These are phyloP conservation scores for Macrotrachela quadricornifera DNA, from an alignment of 1,140 invertebrate species.

Conservation along the genomic window DNA sequence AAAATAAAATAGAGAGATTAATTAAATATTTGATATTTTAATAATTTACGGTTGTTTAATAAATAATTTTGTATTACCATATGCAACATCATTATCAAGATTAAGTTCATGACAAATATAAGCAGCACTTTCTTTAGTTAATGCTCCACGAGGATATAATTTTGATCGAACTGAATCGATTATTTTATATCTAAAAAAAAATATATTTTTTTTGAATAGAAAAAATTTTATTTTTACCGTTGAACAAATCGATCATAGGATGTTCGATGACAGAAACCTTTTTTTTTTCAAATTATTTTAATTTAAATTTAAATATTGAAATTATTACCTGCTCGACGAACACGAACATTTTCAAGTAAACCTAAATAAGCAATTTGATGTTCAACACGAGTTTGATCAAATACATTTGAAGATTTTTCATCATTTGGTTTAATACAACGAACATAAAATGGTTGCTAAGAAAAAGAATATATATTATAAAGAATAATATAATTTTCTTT, in stretches of 20 bases:
- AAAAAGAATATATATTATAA: slow-evolving; percentile 11
- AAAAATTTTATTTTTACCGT: slow-evolving; percentile 31
- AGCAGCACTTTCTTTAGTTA: slow-evolving; percentile 54
- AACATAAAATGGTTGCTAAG: slow-evolving; percentile 72
- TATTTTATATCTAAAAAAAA: slow-evolving; percentile 66
- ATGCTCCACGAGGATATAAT: slow-evolving; percentile 73
- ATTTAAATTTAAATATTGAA: no score
- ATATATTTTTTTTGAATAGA: slow-evolving; percentile 3
- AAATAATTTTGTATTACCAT: slow-evolving; percentile 80
- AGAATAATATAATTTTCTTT: background rate
- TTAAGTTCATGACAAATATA: slow-evolving; percentile 57
- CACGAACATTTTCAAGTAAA: slow-evolving; percentile 71
- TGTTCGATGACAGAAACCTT: slow-evolving; percentile 63
- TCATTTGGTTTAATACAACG: slow-evolving; percentile 83
- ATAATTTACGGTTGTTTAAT: slow-evolving; percentile 61
- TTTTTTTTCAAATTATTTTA: no score
- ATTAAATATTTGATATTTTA: no score
- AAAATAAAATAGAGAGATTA: no score
- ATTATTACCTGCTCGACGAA: slow-evolving; percentile 48
- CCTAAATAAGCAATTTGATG: slow-evolving; percentile 68
- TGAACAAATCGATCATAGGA: slow-evolving; percentile 64
- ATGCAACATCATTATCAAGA: slow-evolving; percentile 62
- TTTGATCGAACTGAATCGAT: slow-evolving; percentile 49
- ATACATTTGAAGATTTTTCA: slow-evolving; percentile 55
- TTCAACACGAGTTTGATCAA: slow-evolving; percentile 51